Evolutionary conservation across 2,113 vertebrate species (phyloP).

Genomic region (Malaclemys terrapin): DNA sequence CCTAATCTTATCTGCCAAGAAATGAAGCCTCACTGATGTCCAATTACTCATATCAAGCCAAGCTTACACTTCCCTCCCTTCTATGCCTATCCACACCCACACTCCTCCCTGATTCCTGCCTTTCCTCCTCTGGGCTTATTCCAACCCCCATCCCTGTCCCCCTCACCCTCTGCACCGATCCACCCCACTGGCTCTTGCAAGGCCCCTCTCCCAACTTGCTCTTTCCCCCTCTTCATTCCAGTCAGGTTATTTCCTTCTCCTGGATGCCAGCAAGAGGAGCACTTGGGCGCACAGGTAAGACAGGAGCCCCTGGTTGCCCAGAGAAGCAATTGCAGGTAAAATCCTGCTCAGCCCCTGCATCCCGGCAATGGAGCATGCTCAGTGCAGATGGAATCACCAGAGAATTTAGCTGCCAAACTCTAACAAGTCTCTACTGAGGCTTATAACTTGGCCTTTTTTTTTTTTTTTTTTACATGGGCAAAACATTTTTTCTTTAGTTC

Average conservation of each 20-base stretch:
- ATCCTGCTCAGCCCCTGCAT: neutral
- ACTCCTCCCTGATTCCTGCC: neutral
- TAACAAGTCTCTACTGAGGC: neutral
- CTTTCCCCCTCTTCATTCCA: neutral
- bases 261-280: neutral
- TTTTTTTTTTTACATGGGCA: neutral
- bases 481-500: neutral
- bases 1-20: neutral
- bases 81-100: too few species aligned
- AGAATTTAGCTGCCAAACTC: neutral
- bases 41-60: too few species aligned
- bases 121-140: neutral
- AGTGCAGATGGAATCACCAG: neutral
- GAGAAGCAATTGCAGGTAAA: neutral
- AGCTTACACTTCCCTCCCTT: too few species aligned
- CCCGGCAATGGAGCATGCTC: neutral
- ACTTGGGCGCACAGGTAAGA: neutral
- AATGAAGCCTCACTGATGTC: neutral
- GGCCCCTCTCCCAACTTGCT: neutral
- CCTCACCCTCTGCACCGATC: neutral
- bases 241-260: neutral
- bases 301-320: neutral
- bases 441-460: neutral
- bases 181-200: neutral
- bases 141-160: neutral